phyloP scores from a whole-genome alignment of 1,140 invertebrate genomes.

The Paracyclopina nana region DNA sequence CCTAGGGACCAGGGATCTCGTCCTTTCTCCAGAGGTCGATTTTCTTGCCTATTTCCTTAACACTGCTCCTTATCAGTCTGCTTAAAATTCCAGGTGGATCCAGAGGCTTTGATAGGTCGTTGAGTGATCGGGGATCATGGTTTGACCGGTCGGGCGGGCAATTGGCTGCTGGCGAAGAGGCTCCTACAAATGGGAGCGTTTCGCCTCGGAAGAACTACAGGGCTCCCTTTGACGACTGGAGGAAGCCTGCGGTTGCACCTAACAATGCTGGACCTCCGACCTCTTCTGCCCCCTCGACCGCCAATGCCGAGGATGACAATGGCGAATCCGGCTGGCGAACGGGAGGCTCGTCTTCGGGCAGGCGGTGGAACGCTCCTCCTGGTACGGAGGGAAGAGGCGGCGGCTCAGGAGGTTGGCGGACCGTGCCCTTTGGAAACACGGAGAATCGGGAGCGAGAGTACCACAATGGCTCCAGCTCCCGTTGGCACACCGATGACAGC shows the following conservation, averaged over 20 bases:
- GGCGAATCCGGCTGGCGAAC: not conserved
- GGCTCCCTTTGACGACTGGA: conserved; percentile 12
- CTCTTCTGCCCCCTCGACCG: too few relatives aligned
- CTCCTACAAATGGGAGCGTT: not conserved
- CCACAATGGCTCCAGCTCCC: not conserved
- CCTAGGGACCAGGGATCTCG: conserved; percentile 18
- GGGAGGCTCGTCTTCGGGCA: not conserved
- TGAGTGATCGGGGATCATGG: conserved; percentile 16
- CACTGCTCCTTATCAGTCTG: not conserved
- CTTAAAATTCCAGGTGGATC: too few relatives aligned
- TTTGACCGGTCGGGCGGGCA: conserved; percentile 6
- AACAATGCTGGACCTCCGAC: too few relatives aligned
- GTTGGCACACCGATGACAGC: not conserved
- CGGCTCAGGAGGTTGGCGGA: not conserved
- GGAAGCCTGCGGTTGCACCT: not conserved
- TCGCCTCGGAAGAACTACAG: conserved; percentile 10
- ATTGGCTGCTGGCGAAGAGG: conserved; percentile 7
- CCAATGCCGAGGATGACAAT: not conserved
- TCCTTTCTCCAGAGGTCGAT: too few relatives aligned
- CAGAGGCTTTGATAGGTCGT: conserved; percentile 16
- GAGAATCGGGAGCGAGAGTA: too few relatives aligned
- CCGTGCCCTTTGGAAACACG: too few relatives aligned
- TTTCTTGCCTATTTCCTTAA: conserved; percentile 16
- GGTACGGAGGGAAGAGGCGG: not conserved
- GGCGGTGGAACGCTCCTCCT: not conserved